Percentiles rank a stretch among this genome's conserved stretches.
Conservation (phyloP, 1,140 invertebrate genomes). For the Mycetomoellerius zeteki region DNA sequence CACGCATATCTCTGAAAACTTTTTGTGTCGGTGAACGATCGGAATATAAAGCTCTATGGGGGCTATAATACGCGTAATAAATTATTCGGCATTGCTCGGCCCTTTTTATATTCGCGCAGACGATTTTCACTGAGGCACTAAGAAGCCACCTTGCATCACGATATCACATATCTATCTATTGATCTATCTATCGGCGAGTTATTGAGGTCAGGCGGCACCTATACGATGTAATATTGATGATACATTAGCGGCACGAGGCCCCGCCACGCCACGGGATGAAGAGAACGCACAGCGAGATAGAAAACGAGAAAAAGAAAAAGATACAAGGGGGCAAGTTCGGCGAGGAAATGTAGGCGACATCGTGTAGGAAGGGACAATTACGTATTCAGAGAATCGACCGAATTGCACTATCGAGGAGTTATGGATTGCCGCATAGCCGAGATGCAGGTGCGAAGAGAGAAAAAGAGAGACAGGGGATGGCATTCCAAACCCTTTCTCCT, state of each 20-base stretch:
- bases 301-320: not conserved
- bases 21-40: not conserved
- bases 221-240: constrained; percentile 64
- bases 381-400: constrained; percentile 77
- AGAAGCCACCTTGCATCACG: constrained; percentile 30
- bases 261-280: not conserved
- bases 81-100: constrained; percentile 13
- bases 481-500: constrained; percentile 22
- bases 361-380: constrained; percentile 72
- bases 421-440: constrained; percentile 72
- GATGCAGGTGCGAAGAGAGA: constrained; percentile 72
- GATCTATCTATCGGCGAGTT: constrained; percentile 44
- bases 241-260: constrained; percentile 34
- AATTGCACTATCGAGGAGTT: constrained; percentile 75
- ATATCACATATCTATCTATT: constrained; percentile 31
- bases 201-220: constrained; percentile 28
- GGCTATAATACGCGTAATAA: not conserved
- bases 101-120: constrained; percentile 24
- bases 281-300: not conserved
- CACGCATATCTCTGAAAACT: not conserved
- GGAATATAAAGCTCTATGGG: not conserved
- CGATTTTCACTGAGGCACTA: not conserved
- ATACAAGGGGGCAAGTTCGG: not conserved
- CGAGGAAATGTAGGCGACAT: constrained; percentile 61
- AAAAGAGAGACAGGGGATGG: not conserved